Percentiles rank a stretch among this genome's conserved stretches.
These are phyloP conservation scores for Miniopterus natalensis DNA, from an alignment of 2,113 vertebrate genomes.

Conservation along the genomic window DNA sequence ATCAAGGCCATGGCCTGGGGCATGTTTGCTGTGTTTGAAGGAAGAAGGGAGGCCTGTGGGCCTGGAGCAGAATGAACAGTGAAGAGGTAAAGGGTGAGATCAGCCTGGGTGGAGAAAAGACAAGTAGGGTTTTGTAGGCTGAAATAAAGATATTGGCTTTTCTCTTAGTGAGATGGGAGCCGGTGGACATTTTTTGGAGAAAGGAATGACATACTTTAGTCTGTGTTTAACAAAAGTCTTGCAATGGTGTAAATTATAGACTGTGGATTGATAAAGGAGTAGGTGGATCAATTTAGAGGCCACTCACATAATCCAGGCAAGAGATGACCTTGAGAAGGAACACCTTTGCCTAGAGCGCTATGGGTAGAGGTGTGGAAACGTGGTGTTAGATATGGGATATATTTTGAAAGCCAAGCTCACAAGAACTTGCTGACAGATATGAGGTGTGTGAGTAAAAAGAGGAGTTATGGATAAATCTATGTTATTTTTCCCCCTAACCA, in stretches of 20 bases:
- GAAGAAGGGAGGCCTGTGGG: neutral
- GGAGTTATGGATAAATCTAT: neutral
- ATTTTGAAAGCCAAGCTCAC: constrained; percentile 25
- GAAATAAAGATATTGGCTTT: neutral
- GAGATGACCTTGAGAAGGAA: constrained; percentile 59
- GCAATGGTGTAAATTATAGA: neutral
- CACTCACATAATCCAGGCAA: constrained; percentile 27
- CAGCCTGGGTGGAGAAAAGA: neutral
- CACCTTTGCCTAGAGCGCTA: constrained; percentile 21
- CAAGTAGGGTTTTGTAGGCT: neutral
- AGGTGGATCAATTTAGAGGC: neutral
- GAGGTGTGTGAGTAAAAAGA: neutral
- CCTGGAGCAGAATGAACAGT: neutral
- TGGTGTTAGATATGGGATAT: neutral
- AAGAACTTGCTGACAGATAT: constrained; percentile 51
- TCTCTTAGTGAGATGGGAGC: neutral
- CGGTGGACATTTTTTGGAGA: neutral
- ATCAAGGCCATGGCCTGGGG: neutral
- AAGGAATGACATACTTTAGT: neutral
- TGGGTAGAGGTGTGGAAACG: constrained; percentile 59
- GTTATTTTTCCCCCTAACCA: neutral
- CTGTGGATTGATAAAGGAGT: neutral
- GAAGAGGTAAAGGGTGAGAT: neutral
- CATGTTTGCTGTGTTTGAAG: neutral
- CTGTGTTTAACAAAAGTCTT: neutral